Conservation (phyloP, 2,888 invertebrate genomes). For the Lithophane semibrunnea region DNA sequence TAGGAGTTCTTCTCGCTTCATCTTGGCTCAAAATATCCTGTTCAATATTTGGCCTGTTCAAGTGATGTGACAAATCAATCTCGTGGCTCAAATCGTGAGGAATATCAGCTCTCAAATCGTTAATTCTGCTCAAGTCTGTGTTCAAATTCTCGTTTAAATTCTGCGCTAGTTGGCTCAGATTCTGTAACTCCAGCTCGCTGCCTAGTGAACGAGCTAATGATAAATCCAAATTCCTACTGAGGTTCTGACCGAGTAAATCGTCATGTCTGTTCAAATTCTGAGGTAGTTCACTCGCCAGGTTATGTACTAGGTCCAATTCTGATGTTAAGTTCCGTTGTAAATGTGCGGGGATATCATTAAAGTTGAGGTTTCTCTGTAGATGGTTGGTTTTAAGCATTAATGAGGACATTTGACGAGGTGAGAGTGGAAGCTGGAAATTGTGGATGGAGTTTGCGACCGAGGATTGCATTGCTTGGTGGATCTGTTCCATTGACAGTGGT, state of each 20-base stretch:
- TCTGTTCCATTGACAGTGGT: constrained; percentile 85
- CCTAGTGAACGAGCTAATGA: constrained; percentile 60
- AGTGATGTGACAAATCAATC: constrained; percentile 77
- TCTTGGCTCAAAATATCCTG: constrained; percentile 72
- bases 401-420: constrained; percentile 86
- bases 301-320: constrained; percentile 80
- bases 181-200: constrained; percentile 76
- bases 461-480: constrained; percentile 86
- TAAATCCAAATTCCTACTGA: constrained; percentile 68
- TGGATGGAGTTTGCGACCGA: constrained; percentile 79
- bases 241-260: constrained; percentile 68
- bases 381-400: constrained; percentile 86
- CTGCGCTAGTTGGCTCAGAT: constrained; percentile 75
- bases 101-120: constrained; percentile 70
- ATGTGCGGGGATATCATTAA: constrained; percentile 83
- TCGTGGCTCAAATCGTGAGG: constrained; percentile 78
- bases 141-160: constrained; percentile 79
- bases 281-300: constrained; percentile 74
- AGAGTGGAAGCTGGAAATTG: constrained; percentile 84
- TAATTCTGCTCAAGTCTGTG: constrained; percentile 70
- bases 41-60: constrained; percentile 76
- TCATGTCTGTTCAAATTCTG: constrained; percentile 77
- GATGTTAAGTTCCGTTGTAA: constrained; percentile 72
- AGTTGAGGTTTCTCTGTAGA: constrained; percentile 78
- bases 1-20: constrained; percentile 68